Conservation (phyloP, 2,888 invertebrate species). For the Labia minor region DNA sequence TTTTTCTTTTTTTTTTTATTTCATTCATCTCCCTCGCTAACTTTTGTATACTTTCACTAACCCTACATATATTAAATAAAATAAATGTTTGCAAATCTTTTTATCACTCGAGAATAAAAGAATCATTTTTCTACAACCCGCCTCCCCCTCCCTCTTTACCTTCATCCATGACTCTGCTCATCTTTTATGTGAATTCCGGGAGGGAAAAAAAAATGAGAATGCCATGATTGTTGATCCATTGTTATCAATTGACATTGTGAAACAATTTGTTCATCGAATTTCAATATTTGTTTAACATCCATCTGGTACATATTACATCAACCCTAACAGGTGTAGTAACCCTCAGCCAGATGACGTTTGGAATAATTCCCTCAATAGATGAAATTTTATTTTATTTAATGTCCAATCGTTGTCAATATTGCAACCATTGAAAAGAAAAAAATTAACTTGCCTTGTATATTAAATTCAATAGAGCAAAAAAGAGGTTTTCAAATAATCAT, state of each 20-base stretch:
- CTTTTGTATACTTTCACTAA: no score
- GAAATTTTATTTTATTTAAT: no score
- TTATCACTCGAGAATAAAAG: neutral
- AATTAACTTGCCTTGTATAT: no score
- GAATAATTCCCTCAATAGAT: neutral
- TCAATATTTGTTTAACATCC: neutral
- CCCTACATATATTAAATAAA: no score
- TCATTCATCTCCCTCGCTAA: no score
- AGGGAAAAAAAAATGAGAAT: neutral
- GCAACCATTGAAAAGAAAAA: no score
- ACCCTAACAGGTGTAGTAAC: neutral
- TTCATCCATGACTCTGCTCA: no score
- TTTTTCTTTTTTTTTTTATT: neutral
- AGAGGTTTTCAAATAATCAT: no score
- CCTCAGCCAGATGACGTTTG: neutral
- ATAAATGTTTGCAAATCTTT: neutral
- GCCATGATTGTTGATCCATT: constrained; percentile 1
- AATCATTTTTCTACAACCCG: no score
- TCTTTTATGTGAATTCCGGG: neutral
- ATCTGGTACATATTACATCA: neutral
- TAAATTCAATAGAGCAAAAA: no score
- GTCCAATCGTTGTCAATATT: no score
- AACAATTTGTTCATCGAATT: neutral
- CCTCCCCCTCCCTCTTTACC: no score
- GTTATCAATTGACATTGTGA: neutral